Percentiles rank a stretch among this genome's conserved stretches.
phyloP scores from a whole-genome alignment of 1,140 invertebrate genomes.

The Harpegnathos saltator region DNA sequence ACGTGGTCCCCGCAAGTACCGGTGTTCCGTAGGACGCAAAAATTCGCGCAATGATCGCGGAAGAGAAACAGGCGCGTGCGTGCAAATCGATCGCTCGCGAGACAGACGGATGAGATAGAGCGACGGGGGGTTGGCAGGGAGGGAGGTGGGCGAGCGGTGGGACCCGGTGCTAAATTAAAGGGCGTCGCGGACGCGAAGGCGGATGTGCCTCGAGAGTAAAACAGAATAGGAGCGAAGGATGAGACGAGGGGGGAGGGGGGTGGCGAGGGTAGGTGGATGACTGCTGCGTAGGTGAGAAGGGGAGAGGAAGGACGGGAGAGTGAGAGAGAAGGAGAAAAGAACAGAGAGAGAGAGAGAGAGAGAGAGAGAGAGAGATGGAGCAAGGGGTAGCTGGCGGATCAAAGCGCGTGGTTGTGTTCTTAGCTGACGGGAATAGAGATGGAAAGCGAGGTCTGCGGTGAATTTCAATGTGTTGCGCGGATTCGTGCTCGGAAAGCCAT shows the following conservation, averaged over 20 bases:
- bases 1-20: conserved; percentile 8
- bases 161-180: conserved; percentile 73
- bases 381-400: conserved; percentile 62
- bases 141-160: conserved; percentile 55
- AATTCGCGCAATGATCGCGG: conserved; percentile 13
- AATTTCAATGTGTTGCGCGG: conserved; percentile 83
- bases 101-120: conserved; percentile 32
- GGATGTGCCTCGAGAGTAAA: conserved; percentile 79
- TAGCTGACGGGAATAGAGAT: conserved; percentile 82
- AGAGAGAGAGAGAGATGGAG: neutral
- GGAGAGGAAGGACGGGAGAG: too few relatives aligned
- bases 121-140: neutral
- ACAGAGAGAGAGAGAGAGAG: neutral
- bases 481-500: conserved; percentile 83
- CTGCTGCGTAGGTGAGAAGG: conserved; percentile 44
- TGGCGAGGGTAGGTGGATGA: conserved; percentile 14
- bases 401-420: conserved; percentile 70
- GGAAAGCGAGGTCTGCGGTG: conserved; percentile 84
- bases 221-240: conserved; percentile 36
- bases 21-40: conserved; percentile 15
- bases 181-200: conserved; percentile 76
- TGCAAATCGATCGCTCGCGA: conserved; percentile 48
- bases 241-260: neutral
- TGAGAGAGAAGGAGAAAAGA: too few relatives aligned
- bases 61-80: neutral